These are phyloP conservation scores for Spodoptera exigua DNA, from an alignment of 2,888 invertebrate genomes.

Conservation along the genomic window DNA sequence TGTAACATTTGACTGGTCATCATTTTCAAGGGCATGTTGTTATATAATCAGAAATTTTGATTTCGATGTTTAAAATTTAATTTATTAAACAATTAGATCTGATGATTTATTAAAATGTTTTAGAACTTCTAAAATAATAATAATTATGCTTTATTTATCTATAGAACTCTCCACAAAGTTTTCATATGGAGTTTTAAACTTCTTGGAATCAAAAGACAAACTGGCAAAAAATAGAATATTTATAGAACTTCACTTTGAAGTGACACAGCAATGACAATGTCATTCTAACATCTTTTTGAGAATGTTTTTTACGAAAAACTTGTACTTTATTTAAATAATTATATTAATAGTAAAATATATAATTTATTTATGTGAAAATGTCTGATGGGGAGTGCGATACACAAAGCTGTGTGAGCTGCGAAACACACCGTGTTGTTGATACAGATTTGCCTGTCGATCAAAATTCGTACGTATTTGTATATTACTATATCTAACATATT, in stretches of 20 bases:
- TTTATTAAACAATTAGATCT: too few relatives aligned
- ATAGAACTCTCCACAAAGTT: too few relatives aligned
- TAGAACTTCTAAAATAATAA: too few relatives aligned
- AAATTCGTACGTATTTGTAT: constrained; percentile 37
- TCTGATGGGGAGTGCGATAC: constrained; percentile 4
- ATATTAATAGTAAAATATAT: too few relatives aligned
- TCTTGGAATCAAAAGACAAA: constrained; percentile 1
- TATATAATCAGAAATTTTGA: too few relatives aligned
- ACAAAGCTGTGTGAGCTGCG: constrained; percentile 8
- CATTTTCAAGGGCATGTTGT: too few relatives aligned
- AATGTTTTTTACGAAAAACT: constrained; percentile 12
- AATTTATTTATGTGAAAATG: constrained; percentile 9
- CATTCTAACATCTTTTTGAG: constrained; percentile 1
- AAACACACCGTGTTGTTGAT: too few relatives aligned
- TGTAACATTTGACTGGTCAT: too few relatives aligned
- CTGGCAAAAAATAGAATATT: constrained; percentile 19
- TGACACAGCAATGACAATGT: constrained; percentile 15
- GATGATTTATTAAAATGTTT: too few relatives aligned
- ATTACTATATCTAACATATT: neutral
- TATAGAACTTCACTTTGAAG: neutral
- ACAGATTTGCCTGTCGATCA: constrained; percentile 10
- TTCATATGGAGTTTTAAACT: too few relatives aligned
- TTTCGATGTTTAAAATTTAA: too few relatives aligned
- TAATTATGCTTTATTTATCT: too few relatives aligned
- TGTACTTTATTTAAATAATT: constrained; percentile 6